These are phyloP conservation scores for Portevinia maculata DNA, from an alignment of 2,888 invertebrate genomes.

Conservation along the genomic window DNA sequence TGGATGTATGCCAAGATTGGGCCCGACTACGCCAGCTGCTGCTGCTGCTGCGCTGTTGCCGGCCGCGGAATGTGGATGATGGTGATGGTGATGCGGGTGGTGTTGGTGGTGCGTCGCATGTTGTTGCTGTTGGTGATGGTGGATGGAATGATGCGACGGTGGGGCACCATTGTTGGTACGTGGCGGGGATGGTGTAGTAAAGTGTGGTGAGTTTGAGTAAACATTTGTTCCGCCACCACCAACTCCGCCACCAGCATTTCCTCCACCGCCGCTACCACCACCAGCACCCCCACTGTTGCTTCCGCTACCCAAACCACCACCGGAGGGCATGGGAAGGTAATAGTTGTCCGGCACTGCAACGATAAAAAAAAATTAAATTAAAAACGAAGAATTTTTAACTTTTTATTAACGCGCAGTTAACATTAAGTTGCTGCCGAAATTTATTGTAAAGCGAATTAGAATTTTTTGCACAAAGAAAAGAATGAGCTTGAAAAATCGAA, in stretches of 20 bases:
- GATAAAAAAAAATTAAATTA: slow-evolving; percentile 27
- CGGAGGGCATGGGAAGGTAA: slow-evolving; percentile 79
- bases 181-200: slow-evolving; percentile 82
- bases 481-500: slow-evolving; percentile 18
- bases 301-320: slow-evolving; percentile 76
- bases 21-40: slow-evolving; percentile 73
- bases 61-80: slow-evolving; percentile 75
- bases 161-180: slow-evolving; percentile 77
- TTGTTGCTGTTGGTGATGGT: slow-evolving; percentile 83
- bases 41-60: slow-evolving; percentile 77
- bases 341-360: slow-evolving; percentile 86
- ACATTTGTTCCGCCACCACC: slow-evolving; percentile 74
- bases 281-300: slow-evolving; percentile 70
- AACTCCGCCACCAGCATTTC: slow-evolving; percentile 75
- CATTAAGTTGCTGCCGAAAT: slow-evolving; percentile 56
- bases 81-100: slow-evolving; percentile 78
- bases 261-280: slow-evolving; percentile 76
- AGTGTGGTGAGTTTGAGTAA: slow-evolving; percentile 79
- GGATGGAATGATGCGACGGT: slow-evolving; percentile 82
- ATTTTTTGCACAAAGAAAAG: slow-evolving; percentile 28
- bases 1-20: slow-evolving; percentile 76
- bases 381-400: slow-evolving; percentile 7
- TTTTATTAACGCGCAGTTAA: slow-evolving; percentile 60
- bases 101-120: slow-evolving; percentile 82
- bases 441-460: slow-evolving; percentile 65